Base-by-base conservation (phyloP, 2,113 vertebrate genomes). In the Phyllostomus hastatus region DNA sequence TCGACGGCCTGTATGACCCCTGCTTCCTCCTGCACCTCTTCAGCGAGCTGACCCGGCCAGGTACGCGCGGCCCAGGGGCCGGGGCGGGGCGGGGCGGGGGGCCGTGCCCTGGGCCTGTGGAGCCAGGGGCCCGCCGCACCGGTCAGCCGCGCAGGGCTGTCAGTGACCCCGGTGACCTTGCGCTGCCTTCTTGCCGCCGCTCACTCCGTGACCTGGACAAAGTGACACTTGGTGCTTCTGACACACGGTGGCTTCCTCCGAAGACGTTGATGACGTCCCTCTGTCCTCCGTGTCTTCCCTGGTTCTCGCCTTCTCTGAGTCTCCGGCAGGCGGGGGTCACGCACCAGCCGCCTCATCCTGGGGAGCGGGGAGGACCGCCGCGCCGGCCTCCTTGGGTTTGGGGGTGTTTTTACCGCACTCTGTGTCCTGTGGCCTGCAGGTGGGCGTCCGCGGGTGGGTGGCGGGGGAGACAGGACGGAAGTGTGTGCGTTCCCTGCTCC, bases 11-110 rank as follows among this genome's bases (percentile, higher is more conserved):
- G 52, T 99, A 99, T 0, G 99, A 99, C 97, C 99, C 99, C 9
- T 99, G 99, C 98, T 99, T 99, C 95, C 99, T 99, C 0, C 97
- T 99, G 52, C 99, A 99, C 66, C 99, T 99, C 15, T 99, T 99
- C 89, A 99, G 99, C 89, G 98, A 99, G 96, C 97, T 99, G 57
- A 98, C 99, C 89, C 98, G 97, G 87, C 99, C 99, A 98, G 99
- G 99, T 99, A 98, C 97, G 83, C 2, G 6, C n/a, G 4, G 11
- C 80, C 72, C 6, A 24, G 26, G 54, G 46, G 35, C 5, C 54
- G 9, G 1, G 7, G 4, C 59, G 2, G n/a, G 7, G 4, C 59
- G 2, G n/a, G 52, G 26, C 4, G 5, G 41, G 0, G 15, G 54
- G 1, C 0, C 10, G 80, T 24, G 69, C 9, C 41, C 52, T 15